These are phyloP conservation scores for Lucilia cuprina DNA, from an alignment of 1,140 invertebrate species.

Conservation along the genomic window DNA sequence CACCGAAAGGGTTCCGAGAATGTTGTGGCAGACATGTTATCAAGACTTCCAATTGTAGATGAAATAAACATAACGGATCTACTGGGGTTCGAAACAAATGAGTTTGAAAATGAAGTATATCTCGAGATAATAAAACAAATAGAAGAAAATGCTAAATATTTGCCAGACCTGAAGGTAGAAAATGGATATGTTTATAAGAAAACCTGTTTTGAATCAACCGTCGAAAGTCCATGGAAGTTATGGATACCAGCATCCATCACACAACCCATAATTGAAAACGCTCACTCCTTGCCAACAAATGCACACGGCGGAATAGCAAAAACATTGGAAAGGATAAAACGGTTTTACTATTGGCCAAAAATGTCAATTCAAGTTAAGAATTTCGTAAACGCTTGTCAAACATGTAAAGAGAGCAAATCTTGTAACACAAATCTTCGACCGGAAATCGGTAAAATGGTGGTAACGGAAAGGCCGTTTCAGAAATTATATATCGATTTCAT, in stretches of 20 bases:
- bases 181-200: background rate
- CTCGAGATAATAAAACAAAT: background rate
- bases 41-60: constrained; percentile 35
- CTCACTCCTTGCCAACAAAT: background rate
- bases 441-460: background rate
- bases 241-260: background rate
- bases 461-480: background rate
- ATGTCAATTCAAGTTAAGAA: background rate
- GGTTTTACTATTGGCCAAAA: background rate
- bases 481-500: too few species aligned
- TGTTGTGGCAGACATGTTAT: constrained; percentile 47
- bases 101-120: background rate
- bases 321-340: background rate
- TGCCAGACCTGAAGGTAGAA: background rate
- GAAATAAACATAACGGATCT: background rate
- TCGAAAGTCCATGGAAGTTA: background rate
- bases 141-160: background rate
- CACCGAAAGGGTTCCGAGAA: constrained; percentile 50
- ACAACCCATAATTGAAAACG: background rate
- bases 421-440: background rate
- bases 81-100: background rate
- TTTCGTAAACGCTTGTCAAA: background rate
- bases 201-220: background rate
- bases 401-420: background rate
- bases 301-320: background rate